Conservation (phyloP, 2,888 invertebrate species). For the Morpho achilles region DNA sequence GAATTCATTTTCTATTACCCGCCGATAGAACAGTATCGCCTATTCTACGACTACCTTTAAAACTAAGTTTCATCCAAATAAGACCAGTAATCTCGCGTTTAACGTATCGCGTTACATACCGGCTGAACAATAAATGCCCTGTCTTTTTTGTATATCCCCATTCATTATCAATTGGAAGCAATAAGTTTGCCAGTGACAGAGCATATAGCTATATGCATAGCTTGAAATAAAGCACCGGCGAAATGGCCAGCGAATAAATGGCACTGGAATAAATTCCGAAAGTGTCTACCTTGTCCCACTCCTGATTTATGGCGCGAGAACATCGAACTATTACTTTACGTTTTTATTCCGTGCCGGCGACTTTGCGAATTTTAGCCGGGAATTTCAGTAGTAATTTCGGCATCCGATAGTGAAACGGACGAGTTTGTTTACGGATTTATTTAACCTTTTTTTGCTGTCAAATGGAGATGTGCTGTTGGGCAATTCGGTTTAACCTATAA, state of each 20-base stretch:
- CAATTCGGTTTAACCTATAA: background rate
- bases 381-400: constrained; percentile 49
- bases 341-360: constrained; percentile 61
- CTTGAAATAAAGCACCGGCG: constrained; percentile 40
- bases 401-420: constrained; percentile 35
- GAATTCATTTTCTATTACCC: too few relatives aligned
- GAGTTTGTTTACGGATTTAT: constrained; percentile 21
- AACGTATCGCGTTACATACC: constrained; percentile 19
- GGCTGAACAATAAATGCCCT: constrained; percentile 28
- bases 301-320: constrained; percentile 72
- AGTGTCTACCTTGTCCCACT: constrained; percentile 48
- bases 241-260: constrained; percentile 46
- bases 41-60: too few relatives aligned
- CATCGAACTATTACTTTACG: constrained; percentile 60
- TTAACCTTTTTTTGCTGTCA: constrained; percentile 12
- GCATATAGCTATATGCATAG: constrained; percentile 29
- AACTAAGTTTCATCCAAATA: too few relatives aligned
- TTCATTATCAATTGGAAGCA: constrained; percentile 36
- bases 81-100: too few relatives aligned
- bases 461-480: constrained; percentile 10
- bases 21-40: too few relatives aligned
- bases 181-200: constrained; percentile 36
- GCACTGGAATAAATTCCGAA: constrained; percentile 66
- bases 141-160: constrained; percentile 28
- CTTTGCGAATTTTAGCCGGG: constrained; percentile 45